Evolutionary conservation across 2,113 vertebrate genomes (phyloP).

Genomic region (Rutilus rutilus): DNA sequence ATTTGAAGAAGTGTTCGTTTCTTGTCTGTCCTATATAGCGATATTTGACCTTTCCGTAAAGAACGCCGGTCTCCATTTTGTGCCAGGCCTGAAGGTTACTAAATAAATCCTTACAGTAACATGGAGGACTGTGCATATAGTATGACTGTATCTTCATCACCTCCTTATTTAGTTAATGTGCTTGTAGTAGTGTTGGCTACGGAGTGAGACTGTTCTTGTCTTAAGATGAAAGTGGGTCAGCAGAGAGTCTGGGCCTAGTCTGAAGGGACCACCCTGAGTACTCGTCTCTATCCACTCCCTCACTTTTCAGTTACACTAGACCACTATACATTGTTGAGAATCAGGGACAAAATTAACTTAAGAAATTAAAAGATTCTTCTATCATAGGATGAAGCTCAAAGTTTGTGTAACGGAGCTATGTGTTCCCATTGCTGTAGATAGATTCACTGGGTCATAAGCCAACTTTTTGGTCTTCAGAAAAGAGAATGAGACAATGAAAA

Average conservation of each 20-base stretch:
- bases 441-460: neutral
- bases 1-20: neutral
- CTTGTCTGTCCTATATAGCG: conserved; percentile 2
- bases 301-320: neutral
- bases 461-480: neutral
- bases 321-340: neutral
- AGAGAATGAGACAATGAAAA: neutral
- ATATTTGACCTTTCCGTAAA: conserved; percentile 28
- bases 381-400: neutral
- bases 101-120: neutral
- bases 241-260: conserved; percentile 39
- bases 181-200: conserved; percentile 7
- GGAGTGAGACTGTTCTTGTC: neutral
- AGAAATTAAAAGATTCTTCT: neutral
- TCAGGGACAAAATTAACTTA: neutral
- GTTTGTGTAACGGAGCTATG: neutral
- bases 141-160: neutral
- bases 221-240: conserved; percentile 37
- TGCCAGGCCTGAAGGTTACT: neutral
- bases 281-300: neutral
- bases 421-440: neutral
- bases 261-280: conserved; percentile 19
- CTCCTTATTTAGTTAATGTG: neutral
- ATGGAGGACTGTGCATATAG: neutral
- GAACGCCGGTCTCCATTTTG: conserved; percentile 9